Conservation (phyloP, 2,888 invertebrate genomes). For the Antitype chi region DNA sequence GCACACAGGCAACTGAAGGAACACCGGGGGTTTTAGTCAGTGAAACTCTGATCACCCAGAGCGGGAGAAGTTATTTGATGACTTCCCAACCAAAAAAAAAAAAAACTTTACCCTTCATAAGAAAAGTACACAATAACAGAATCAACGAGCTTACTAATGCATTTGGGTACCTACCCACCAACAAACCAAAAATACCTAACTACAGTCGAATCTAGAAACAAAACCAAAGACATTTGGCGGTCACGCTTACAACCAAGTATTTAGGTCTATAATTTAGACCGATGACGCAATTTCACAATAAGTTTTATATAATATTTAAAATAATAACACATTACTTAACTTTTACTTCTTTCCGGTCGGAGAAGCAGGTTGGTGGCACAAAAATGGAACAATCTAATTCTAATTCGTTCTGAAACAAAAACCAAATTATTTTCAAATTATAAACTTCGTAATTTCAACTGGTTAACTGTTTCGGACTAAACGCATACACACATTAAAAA, state of each 20-base stretch:
- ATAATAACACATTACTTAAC: slow-evolving; percentile 44
- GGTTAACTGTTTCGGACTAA: background rate
- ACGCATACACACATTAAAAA: too few relatives aligned
- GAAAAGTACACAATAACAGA: background rate
- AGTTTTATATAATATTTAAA: slow-evolving; percentile 20
- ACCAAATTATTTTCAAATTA: background rate
- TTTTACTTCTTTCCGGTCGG: slow-evolving; percentile 54
- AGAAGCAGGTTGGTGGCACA: slow-evolving; percentile 28
- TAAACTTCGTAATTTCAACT: background rate
- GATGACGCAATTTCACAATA: slow-evolving; percentile 30
- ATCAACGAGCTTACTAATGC: background rate
- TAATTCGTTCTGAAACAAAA: slow-evolving; percentile 49
- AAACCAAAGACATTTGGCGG: background rate
- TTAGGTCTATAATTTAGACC: slow-evolving; percentile 22
- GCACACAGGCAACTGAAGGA: too few relatives aligned
- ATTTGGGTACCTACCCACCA: background rate
- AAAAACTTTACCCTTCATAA: background rate
- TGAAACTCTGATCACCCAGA: too few relatives aligned
- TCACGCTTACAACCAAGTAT: slow-evolving; percentile 10
- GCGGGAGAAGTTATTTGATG: too few relatives aligned
- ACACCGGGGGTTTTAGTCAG: too few relatives aligned
- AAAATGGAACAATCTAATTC: slow-evolving; percentile 62
- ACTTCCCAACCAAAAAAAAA: too few relatives aligned
- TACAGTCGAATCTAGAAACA: background rate
- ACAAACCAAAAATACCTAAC: slow-evolving; percentile 6